These are phyloP conservation scores for Caenorhabditis latens DNA, from an alignment of 1,140 invertebrate species.

Conservation along the genomic window DNA sequence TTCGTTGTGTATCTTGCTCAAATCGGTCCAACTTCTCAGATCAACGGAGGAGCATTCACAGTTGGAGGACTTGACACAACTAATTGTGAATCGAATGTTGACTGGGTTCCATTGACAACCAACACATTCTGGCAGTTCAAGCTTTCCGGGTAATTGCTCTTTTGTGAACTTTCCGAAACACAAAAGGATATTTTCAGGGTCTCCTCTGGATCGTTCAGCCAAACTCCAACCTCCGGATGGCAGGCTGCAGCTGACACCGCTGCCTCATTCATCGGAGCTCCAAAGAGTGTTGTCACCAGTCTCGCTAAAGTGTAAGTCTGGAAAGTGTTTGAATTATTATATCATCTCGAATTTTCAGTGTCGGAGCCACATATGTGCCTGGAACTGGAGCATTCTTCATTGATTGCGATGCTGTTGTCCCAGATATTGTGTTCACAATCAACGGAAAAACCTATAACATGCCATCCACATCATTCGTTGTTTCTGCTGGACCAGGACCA, in stretches of 20 bases:
- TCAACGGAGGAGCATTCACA: slow-evolving; percentile 67
- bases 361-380: slow-evolving; percentile 65
- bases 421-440: slow-evolving; percentile 68
- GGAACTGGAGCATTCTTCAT: slow-evolving; percentile 66
- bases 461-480: slow-evolving; percentile 44
- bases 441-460: slow-evolving; percentile 66
- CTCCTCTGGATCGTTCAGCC: slow-evolving; percentile 20
- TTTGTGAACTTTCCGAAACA: neutral
- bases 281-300: slow-evolving; percentile 60
- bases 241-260: slow-evolving; percentile 57
- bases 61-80: slow-evolving; percentile 66
- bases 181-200: neutral
- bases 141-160: slow-evolving; percentile 42
- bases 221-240: slow-evolving; percentile 34
- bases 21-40: slow-evolving; percentile 58
- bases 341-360: slow-evolving; percentile 41
- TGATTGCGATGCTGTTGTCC: slow-evolving; percentile 65
- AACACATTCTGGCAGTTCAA: slow-evolving; percentile 71
- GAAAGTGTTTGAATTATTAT: neutral
- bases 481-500: slow-evolving; percentile 62
- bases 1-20: slow-evolving; percentile 68
- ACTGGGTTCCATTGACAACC: slow-evolving; percentile 63
- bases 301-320: slow-evolving; percentile 60
- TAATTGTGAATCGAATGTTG: slow-evolving; percentile 62
- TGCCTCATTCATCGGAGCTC: slow-evolving; percentile 63